phyloP scores from a whole-genome alignment of 2,888 invertebrate genomes.

The Autographa gamma region DNA sequence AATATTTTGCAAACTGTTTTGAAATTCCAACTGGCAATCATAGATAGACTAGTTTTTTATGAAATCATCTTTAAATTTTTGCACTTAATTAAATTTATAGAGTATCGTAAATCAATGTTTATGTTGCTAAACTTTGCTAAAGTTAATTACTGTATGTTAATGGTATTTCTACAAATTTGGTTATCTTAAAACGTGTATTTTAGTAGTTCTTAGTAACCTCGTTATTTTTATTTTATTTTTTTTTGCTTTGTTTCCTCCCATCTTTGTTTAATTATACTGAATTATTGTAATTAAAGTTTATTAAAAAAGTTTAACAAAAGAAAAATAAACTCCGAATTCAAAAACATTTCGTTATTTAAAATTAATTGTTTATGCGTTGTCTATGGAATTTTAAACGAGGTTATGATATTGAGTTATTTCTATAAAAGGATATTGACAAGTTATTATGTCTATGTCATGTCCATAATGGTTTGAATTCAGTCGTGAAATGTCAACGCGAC shows the following conservation, averaged over 20 bases:
- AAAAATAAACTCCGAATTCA: no score
- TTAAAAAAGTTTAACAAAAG: no score
- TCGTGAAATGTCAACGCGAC: constrained; percentile 46
- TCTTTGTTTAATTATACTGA: no score
- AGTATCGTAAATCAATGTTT: constrained; percentile 13
- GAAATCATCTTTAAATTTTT: neutral
- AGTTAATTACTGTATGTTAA: neutral
- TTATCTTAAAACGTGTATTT: neutral
- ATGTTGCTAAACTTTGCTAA: constrained; percentile 3
- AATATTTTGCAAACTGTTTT: constrained; percentile 14
- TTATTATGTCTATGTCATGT: constrained; percentile 24
- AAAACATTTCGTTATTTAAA: no score
- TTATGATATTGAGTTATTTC: neutral
- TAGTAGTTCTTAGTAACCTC: no score
- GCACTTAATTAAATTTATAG: constrained; percentile 7
- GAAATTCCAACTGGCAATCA: constrained; percentile 21
- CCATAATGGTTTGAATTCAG: constrained; percentile 10
- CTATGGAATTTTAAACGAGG: constrained; percentile 1
- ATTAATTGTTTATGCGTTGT: neutral
- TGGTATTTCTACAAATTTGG: neutral
- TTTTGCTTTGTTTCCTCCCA: no score
- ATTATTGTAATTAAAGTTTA: no score
- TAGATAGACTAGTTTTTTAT: constrained; percentile 13
- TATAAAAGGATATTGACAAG: constrained; percentile 8
- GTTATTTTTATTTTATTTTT: no score